A percentile compares a stretch with the other conserved stretches of the same genome.
Evolutionary conservation across 2,888 invertebrate species (phyloP).

Genomic region (Xylota segnis): DNA sequence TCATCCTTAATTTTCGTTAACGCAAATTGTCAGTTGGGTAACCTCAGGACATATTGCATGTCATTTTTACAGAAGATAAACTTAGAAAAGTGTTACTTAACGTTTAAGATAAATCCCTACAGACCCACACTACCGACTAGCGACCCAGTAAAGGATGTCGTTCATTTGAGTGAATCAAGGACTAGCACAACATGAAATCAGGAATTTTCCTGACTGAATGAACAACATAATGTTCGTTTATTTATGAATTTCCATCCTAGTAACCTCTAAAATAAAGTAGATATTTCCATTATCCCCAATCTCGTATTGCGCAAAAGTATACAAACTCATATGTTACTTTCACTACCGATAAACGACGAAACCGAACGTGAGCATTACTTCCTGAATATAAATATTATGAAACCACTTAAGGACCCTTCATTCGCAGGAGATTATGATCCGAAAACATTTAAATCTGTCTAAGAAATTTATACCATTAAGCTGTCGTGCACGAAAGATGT

Average conservation of each 20-base stretch:
- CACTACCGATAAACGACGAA: neutral
- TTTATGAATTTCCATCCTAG: constrained; percentile 1
- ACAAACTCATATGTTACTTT: neutral
- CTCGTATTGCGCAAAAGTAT: neutral
- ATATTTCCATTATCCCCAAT: neutral
- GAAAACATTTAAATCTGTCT: constrained; percentile 53
- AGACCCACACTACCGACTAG: too few relatives aligned
- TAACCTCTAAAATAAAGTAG: neutral
- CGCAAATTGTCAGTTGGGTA: too few relatives aligned
- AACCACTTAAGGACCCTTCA: constrained; percentile 44
- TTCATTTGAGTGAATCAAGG: too few relatives aligned
- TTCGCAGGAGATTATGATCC: constrained; percentile 48
- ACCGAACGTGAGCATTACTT: constrained; percentile 4
- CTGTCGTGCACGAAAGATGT: constrained; percentile 35
- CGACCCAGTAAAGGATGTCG: too few relatives aligned
- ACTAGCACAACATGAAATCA: neutral
- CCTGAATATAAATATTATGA: constrained; percentile 37
- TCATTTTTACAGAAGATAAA: too few relatives aligned
- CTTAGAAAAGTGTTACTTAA: too few relatives aligned
- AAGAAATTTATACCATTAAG: constrained; percentile 34
- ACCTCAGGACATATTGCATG: too few relatives aligned
- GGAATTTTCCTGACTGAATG: neutral
- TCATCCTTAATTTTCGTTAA: too few relatives aligned
- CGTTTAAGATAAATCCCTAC: too few relatives aligned
- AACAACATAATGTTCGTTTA: neutral